phyloP scores from a whole-genome alignment of 2,113 vertebrate genomes.

The Lampris megalopsis region DNA sequence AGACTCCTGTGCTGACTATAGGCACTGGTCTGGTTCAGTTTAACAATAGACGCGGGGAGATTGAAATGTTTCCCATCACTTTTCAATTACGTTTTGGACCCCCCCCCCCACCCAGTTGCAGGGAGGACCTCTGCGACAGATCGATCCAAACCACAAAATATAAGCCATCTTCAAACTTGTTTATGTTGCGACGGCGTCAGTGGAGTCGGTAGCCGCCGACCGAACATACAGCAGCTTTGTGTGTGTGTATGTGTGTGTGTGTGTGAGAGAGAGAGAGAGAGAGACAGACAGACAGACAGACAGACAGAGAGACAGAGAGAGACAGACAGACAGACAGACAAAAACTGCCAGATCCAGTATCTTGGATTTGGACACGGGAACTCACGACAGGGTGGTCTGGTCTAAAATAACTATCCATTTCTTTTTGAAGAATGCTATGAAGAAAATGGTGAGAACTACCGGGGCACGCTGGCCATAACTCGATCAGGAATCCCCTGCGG shows the following conservation, averaged over 20 bases:
- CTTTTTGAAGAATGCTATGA: slow-evolving; percentile 90
- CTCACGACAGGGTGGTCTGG: slow-evolving; percentile 10
- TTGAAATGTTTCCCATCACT: slow-evolving; percentile 24
- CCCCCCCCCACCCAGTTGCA: slow-evolving; percentile 20
- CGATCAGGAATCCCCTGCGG: slow-evolving; percentile 93
- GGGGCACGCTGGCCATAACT: slow-evolving; percentile 90
- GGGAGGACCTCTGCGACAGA: slow-evolving; percentile 44
- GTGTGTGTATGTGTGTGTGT: slow-evolving; percentile 30
- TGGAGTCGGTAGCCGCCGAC: slow-evolving; percentile 24
- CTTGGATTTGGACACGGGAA: not conserved
- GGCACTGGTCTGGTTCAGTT: slow-evolving; percentile 51
- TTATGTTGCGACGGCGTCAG: slow-evolving; percentile 50
- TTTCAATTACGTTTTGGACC: slow-evolving; percentile 53
- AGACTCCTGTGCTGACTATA: slow-evolving; percentile 26
- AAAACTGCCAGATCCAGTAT: slow-evolving; percentile 11
- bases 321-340: too few relatives aligned
- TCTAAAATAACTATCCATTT: slow-evolving; percentile 41
- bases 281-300: too few relatives aligned
- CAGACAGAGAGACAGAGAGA: too few relatives aligned
- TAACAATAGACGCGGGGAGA: slow-evolving; percentile 43
- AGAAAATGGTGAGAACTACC: slow-evolving; percentile 89
- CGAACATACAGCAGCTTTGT: slow-evolving; percentile 28
- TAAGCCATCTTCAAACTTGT: slow-evolving; percentile 32
- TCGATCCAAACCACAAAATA: slow-evolving; percentile 58
- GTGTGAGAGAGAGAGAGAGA: slow-evolving; percentile 4